phyloP scores from a whole-genome alignment of 1,140 invertebrate genomes.

The Dinoponera quadriceps region DNA sequence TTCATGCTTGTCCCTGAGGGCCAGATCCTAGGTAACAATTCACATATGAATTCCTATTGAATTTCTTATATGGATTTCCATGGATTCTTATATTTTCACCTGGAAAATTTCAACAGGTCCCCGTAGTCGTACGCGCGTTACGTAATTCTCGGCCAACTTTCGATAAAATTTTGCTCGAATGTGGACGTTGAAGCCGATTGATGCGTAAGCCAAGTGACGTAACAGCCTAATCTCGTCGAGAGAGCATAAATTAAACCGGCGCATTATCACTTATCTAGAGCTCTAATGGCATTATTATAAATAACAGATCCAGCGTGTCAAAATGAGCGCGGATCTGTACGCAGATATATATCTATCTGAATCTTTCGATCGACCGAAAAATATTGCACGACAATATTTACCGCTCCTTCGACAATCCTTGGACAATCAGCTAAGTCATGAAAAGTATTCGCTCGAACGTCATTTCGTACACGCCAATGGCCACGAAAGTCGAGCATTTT shows the following conservation, averaged over 20 bases:
- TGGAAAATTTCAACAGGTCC: too few species aligned
- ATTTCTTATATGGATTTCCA: too few species aligned
- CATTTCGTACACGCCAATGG: slow-evolving; percentile 9
- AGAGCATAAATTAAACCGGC: slow-evolving; percentile 20
- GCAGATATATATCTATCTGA: slow-evolving; percentile 21
- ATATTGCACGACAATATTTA: slow-evolving; percentile 1
- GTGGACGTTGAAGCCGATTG: not conserved
- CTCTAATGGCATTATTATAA: slow-evolving; percentile 22
- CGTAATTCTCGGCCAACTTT: too few species aligned
- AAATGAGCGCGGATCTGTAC: not conserved
- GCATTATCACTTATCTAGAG: slow-evolving; percentile 13
- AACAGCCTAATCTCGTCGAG: not conserved
- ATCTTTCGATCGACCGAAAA: slow-evolving; percentile 12
- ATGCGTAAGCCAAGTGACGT: not conserved
- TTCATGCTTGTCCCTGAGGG: too few species aligned
- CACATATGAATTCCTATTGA: too few species aligned
- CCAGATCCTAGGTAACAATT: too few species aligned
- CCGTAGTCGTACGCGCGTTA: too few species aligned
- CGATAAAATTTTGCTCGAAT: too few species aligned
- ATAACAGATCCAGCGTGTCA: not conserved
- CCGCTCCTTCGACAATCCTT: too few species aligned
- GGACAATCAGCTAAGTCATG: not conserved
- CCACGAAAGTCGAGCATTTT: slow-evolving; percentile 66
- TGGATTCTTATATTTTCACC: too few species aligned
- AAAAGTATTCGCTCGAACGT: slow-evolving; percentile 41